These are phyloP conservation scores for Cataglyphis livida DNA, from an alignment of 2,888 invertebrate genomes.

Conservation along the genomic window DNA sequence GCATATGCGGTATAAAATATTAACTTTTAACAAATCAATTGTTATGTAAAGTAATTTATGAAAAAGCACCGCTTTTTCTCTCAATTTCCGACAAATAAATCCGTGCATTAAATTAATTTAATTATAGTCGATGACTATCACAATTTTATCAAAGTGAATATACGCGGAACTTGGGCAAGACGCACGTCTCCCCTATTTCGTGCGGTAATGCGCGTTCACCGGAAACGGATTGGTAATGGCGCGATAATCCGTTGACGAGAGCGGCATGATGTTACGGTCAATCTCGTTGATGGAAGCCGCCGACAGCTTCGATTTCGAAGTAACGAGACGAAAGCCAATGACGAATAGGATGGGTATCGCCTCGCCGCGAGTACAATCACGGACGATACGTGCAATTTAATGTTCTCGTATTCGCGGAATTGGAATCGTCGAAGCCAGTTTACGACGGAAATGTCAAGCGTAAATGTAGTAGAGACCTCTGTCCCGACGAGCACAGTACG, in stretches of 20 bases:
- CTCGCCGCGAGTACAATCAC: slow-evolving; percentile 43
- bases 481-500: background rate
- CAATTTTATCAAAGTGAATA: background rate
- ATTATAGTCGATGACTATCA: background rate
- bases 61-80: background rate
- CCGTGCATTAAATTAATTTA: background rate
- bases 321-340: slow-evolving; percentile 52
- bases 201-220: slow-evolving; percentile 10
- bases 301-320: slow-evolving; percentile 43
- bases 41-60: background rate
- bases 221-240: slow-evolving; percentile 38
- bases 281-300: slow-evolving; percentile 26
- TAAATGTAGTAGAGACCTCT: slow-evolving; percentile 43
- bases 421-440: slow-evolving; percentile 41
- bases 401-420: slow-evolving; percentile 39
- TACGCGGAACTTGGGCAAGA: background rate
- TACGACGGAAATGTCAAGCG: slow-evolving; percentile 50
- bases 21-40: background rate
- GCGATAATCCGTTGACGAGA: slow-evolving; percentile 48
- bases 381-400: slow-evolving; percentile 51
- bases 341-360: slow-evolving; percentile 28
- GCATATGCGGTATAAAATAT: background rate
- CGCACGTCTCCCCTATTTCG: background rate
- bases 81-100: slow-evolving; percentile 4
- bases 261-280: slow-evolving; percentile 31